Evolutionary conservation across 2,113 vertebrate species (phyloP).

Genomic region (Semnornis frantzii): DNA sequence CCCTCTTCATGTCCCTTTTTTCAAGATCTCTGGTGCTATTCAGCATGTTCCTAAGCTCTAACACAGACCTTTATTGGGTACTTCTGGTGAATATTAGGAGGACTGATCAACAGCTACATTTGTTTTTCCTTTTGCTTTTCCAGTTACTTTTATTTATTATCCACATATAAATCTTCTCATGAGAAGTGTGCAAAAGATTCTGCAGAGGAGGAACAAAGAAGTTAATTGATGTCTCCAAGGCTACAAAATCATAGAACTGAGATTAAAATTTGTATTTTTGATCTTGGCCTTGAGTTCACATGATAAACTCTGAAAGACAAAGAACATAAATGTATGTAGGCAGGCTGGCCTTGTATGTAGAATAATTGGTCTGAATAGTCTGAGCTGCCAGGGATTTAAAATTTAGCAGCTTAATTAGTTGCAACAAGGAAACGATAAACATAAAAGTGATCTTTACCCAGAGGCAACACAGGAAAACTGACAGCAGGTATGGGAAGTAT

Average conservation of each 20-base stretch:
- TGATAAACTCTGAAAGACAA: not conserved
- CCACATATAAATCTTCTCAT: not conserved
- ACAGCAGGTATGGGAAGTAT: not conserved
- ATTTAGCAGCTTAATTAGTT: constrained; percentile 37
- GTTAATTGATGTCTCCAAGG: not conserved
- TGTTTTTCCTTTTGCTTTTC: not conserved
- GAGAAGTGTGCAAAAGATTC: not conserved
- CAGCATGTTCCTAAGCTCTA: not conserved
- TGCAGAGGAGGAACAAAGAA: not conserved
- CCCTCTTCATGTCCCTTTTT: not conserved
- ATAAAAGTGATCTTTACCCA: not conserved
- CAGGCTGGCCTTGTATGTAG: not conserved
- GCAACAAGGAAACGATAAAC: constrained; percentile 26
- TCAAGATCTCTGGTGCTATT: not conserved
- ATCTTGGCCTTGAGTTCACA: not conserved
- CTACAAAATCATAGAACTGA: not conserved
- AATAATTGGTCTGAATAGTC: not conserved
- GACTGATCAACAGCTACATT: not conserved
- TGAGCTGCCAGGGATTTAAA: constrained; percentile 13
- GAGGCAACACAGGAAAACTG: not conserved
- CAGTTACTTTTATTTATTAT: not conserved
- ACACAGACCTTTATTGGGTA: not conserved
- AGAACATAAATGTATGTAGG: not conserved
- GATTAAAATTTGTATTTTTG: not conserved
- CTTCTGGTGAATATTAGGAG: not conserved